Evolutionary conservation across 1,140 invertebrate genomes (phyloP).

Genomic region (Halictus rubicundus): DNA sequence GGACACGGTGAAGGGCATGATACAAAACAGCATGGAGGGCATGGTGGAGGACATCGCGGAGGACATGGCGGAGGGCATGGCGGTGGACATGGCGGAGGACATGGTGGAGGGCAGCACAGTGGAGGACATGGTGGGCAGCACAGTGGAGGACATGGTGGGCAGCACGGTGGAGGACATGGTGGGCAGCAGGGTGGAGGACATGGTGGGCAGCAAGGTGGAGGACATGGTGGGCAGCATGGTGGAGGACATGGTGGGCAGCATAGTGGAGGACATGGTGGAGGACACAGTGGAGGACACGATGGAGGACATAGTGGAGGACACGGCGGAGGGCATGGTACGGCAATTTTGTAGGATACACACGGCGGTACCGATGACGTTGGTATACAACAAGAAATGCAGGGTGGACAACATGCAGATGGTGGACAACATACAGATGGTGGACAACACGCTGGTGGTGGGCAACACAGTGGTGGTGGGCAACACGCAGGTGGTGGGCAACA

Average conservation of each 20-base stretch:
- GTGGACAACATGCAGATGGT: neutral
- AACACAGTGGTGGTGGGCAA: neutral
- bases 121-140: slow-evolving; percentile 27
- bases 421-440: too few relatives aligned
- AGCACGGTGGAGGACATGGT: slow-evolving; percentile 7
- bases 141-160: slow-evolving; percentile 32
- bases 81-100: slow-evolving; percentile 17
- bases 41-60: slow-evolving; percentile 29
- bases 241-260: slow-evolving; percentile 9
- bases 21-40: slow-evolving; percentile 10
- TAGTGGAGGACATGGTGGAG: neutral
- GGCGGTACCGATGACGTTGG: slow-evolving; percentile 1
- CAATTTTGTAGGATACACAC: slow-evolving; percentile 8
- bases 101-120: neutral
- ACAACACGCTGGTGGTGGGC: neutral
- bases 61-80: slow-evolving; percentile 5
- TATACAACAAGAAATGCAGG: neutral
- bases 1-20: slow-evolving; percentile 23
- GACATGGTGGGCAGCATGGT: neutral
- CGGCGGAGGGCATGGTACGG: slow-evolving; percentile 17
- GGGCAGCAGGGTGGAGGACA: slow-evolving; percentile 14
- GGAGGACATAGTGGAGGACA: neutral
- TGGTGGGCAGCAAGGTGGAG: slow-evolving; percentile 9
- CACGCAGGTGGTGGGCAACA: too few relatives aligned
- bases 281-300: neutral